A percentile compares a stretch with the other conserved stretches of the same genome.
Conservation (phyloP, 2,888 invertebrate genomes). For the Eudemis profundana region DNA sequence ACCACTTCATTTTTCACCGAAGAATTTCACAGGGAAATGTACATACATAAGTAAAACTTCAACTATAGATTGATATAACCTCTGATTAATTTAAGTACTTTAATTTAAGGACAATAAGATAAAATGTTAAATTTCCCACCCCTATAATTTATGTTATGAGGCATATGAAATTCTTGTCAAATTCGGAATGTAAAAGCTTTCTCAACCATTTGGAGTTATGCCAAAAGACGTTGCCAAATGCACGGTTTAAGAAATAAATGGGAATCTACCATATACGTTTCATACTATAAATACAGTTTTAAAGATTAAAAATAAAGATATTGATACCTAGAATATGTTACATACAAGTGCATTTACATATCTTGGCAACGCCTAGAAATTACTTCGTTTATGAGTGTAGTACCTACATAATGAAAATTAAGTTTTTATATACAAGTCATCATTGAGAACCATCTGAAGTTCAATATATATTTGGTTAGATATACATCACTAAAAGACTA, state of each 20-base stretch:
- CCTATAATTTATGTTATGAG: constrained; percentile 33
- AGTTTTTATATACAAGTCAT: too few species aligned
- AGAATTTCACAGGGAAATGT: too few species aligned
- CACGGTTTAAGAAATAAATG: constrained; percentile 40
- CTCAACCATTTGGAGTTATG: constrained; percentile 36
- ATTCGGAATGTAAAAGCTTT: constrained; percentile 44
- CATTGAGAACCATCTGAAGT: too few species aligned
- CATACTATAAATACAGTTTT: constrained; percentile 23
- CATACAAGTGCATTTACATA: background rate
- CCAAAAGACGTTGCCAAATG: constrained; percentile 45
- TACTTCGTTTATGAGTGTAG: too few species aligned
- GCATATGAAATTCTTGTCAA: constrained; percentile 36
- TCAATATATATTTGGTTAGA: too few species aligned
- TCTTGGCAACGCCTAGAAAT: background rate
- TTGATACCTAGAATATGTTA: background rate
- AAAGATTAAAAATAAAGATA: background rate
- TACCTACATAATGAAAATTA: too few species aligned
- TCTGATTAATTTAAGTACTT: background rate
- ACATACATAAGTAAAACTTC: too few species aligned
- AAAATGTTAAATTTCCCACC: constrained; percentile 21
- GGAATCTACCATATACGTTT: constrained; percentile 14
- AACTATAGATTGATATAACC: background rate
- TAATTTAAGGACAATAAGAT: constrained; percentile 18
- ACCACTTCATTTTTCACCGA: too few species aligned
- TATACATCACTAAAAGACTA: too few species aligned